These are phyloP conservation scores for Leucophora obtusa DNA, from an alignment of 2,888 invertebrate species.

Conservation along the genomic window DNA sequence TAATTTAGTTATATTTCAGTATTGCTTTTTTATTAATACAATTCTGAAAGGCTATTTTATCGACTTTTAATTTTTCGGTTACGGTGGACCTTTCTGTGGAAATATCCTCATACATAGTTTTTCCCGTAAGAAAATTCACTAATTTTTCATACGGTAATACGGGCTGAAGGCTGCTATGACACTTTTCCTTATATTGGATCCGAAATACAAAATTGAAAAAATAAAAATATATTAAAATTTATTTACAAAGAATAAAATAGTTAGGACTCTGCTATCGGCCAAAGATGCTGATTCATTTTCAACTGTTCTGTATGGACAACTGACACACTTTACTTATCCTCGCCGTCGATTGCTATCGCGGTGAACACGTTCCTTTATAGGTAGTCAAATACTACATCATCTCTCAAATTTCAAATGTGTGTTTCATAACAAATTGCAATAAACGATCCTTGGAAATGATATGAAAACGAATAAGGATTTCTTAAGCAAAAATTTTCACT, in stretches of 20 bases:
- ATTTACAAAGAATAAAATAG: not conserved
- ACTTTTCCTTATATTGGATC: too few relatives aligned
- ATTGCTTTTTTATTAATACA: too few relatives aligned
- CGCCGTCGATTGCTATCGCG: not conserved
- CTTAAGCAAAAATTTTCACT: slow-evolving; percentile 56
- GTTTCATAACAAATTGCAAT: slow-evolving; percentile 50
- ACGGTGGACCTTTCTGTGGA: too few relatives aligned
- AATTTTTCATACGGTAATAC: too few relatives aligned
- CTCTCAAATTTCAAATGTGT: slow-evolving; percentile 16
- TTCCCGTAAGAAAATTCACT: too few relatives aligned
- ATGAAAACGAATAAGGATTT: slow-evolving; percentile 31
- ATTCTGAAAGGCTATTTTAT: too few relatives aligned
- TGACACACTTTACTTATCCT: slow-evolving; percentile 36
- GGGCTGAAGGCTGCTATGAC: too few relatives aligned
- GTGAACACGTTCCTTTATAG: not conserved
- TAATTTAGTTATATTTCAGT: too few relatives aligned
- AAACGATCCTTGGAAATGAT: slow-evolving; percentile 52
- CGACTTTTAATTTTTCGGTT: too few relatives aligned
- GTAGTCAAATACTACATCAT: not conserved
- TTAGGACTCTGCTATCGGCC: not conserved
- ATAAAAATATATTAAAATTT: too few relatives aligned
- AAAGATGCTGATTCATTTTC: not conserved
- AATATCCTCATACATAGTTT: too few relatives aligned
- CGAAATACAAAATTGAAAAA: too few relatives aligned
- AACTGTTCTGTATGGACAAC: slow-evolving; percentile 39